Evolutionary conservation across 2,888 invertebrate genomes (phyloP).

Genomic region (Beris chalybata): DNA sequence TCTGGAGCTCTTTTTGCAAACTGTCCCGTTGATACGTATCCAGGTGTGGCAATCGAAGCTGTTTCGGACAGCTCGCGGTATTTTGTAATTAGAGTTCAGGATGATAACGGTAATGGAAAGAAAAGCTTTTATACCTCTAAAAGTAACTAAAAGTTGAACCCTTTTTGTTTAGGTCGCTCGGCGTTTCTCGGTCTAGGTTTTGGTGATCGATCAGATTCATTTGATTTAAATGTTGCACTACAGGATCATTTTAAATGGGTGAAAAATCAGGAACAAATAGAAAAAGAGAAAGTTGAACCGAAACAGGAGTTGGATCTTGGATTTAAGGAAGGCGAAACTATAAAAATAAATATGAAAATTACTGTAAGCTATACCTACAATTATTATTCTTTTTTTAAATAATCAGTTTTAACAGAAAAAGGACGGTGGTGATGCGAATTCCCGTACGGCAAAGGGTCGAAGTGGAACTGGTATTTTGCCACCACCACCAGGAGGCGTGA

Average conservation of each 20-base stretch:
- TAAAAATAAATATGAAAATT: conserved; percentile 98
- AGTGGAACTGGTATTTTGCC: conserved; percentile 71
- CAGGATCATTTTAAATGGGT: conserved; percentile 98
- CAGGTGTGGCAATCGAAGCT: conserved; percentile 90
- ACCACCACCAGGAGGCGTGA: conserved; percentile 75
- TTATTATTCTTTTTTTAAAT: conserved; percentile 42
- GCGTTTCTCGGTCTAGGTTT: conserved; percentile 98
- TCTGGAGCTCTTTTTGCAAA: conserved; percentile 94
- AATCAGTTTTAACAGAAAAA: conserved; percentile 69
- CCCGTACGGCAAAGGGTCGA: conserved; percentile 64
- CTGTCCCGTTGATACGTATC: conserved; percentile 94
- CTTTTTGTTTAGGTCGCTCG: conserved; percentile 63
- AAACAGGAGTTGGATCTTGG: conserved; percentile 87
- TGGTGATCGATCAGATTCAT: conserved; percentile 96
- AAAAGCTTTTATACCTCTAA: not conserved
- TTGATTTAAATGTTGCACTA: conserved; percentile 96
- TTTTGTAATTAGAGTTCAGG: conserved; percentile 93
- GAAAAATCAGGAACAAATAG: conserved; percentile 78
- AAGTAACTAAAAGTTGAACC: conserved; percentile 6
- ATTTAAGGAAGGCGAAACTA: conserved; percentile 99
- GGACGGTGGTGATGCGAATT: conserved; percentile 74
- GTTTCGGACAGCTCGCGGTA: conserved; percentile 98
- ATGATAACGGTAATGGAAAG: conserved; percentile 76
- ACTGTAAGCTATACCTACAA: conserved; percentile 64
- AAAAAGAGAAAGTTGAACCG: conserved; percentile 76